Base-by-base conservation (phyloP, 64 coral and sea anemone genomes). In the Cladopsammia gracilis region DNA sequence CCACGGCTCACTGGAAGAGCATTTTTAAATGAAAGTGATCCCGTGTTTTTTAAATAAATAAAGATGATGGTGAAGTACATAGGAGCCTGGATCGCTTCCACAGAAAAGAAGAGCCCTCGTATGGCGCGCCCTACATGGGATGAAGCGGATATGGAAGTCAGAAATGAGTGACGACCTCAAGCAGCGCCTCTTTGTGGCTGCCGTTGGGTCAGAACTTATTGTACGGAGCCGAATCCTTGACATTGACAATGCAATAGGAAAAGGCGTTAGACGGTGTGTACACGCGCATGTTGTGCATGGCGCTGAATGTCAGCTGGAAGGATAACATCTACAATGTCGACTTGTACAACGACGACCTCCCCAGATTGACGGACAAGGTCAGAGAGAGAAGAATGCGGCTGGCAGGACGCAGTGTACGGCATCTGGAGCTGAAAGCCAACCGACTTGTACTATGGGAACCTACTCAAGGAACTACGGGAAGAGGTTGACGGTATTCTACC, bases 191-290 rank as follows among this genome's bases (percentile, higher is more conserved):
- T 81, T 81, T 5, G 62, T 66, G 22, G 62, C 62, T 4, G 3
- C 62, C 3, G 62, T 66, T 18, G 62, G 5, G 22, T 18, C 3
- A 14, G 62, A 51, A 51, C 75, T 77, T 65, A 34, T 34, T 86
- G 47, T 86, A 70, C 24, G 82, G 82, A 16, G 42, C 11, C 82
- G 82, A 86, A 57, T 43, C 70, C 73, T 89, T 53, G 87, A 57
- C 73, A 3, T 61, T 89, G 19, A 89, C 71, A 20, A 14, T 48
- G 9, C 60, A 26, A 43, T 3, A 16, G 19, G 51, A 78, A 59
- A 62, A 64, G n/a, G 23, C 57, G 18, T n/a, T 89, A 6, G 87
- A 89, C 65, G 74, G 74, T 13, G 42, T 16, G 51, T 89, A 77
- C 25, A 89, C 87, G 34, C 50, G 73, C 23, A 76, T 89, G 71